Evolutionary conservation across 92 coral and sea anemone species (phyloP).

Genomic region (Siderastrea radians): DNA sequence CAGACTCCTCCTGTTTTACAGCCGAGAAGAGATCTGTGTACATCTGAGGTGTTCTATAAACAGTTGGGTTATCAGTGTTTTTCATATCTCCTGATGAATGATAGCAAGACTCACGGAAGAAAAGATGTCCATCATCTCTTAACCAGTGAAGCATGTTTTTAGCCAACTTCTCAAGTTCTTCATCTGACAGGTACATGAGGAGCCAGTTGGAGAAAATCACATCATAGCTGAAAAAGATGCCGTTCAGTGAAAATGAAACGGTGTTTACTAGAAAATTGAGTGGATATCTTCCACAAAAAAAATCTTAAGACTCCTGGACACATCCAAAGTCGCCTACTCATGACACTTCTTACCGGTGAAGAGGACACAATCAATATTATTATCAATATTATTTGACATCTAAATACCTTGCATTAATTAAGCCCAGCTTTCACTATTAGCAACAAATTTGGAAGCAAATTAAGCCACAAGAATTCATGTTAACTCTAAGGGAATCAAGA

Average conservation of each 20-base stretch:
- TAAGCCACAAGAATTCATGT: too few species aligned
- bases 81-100: slow-evolving; percentile 83
- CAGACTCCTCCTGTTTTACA: slow-evolving; percentile 40
- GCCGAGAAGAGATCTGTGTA: slow-evolving; percentile 68
- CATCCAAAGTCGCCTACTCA: too few species aligned
- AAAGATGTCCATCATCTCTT: slow-evolving; percentile 65
- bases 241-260: not conserved
- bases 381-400: too few species aligned
- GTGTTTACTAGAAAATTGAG: not conserved
- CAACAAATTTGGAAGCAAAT: too few species aligned
- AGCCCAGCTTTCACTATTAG: too few species aligned
- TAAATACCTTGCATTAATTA: too few species aligned
- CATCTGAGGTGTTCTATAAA: slow-evolving; percentile 75
- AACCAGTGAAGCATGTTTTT: slow-evolving; percentile 78
- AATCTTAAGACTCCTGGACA: not conserved
- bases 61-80: slow-evolving; percentile 76
- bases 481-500: too few species aligned
- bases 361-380: too few species aligned
- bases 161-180: slow-evolving; percentile 74
- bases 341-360: too few species aligned
- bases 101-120: slow-evolving; percentile 86
- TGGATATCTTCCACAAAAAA: not conserved
- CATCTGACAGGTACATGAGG: slow-evolving; percentile 83
- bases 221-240: slow-evolving; percentile 58
- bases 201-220: slow-evolving; percentile 89